Evolutionary conservation across 2,888 invertebrate genomes (phyloP).

Genomic region (Eueremaeus valkanovi): DNA sequence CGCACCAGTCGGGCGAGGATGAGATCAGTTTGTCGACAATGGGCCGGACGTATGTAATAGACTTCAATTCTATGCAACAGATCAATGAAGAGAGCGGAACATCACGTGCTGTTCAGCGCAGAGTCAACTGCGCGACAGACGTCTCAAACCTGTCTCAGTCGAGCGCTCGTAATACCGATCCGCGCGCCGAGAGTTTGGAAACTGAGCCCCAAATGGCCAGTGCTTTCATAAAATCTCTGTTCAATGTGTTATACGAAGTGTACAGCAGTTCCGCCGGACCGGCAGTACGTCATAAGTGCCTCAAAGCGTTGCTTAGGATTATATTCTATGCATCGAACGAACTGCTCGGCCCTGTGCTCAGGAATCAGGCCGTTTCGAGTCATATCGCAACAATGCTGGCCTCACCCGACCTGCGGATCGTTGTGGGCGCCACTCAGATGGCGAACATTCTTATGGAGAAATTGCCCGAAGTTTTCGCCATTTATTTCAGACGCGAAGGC

Average conservation of each 20-base stretch:
- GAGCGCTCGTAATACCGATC: conserved; percentile 55
- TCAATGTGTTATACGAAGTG: conserved; percentile 93
- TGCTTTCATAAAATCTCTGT: conserved; percentile 70
- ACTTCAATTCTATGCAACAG: conserved; percentile 96
- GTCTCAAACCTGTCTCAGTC: conserved; percentile 1
- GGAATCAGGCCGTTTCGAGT: conserved; percentile 74
- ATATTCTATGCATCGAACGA: conserved; percentile 88
- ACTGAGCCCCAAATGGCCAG: conserved; percentile 68
- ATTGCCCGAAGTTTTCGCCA: conserved; percentile 87
- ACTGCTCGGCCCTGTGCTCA: conserved; percentile 67
- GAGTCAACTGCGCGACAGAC: conserved; percentile 54
- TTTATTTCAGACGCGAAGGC: conserved; percentile 93
- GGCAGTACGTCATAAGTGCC: conserved; percentile 92
- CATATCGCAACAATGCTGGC: conserved; percentile 99
- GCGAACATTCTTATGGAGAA: conserved; percentile 95
- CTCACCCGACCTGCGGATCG: conserved; percentile 89
- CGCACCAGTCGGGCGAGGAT: conserved; percentile 88
- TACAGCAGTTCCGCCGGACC: conserved; percentile 98
- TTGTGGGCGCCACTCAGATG: conserved; percentile 94
- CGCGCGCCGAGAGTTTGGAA: conserved; percentile 65
- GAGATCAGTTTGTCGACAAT: conserved; percentile 87
- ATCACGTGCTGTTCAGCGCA: conserved; percentile 81
- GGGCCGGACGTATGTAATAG: conserved; percentile 90
- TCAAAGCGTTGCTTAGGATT: conserved; percentile 91
- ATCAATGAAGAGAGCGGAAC: conserved; percentile 97